phyloP scores from a whole-genome alignment of 1,140 invertebrate genomes.

The Heterodera carotae region DNA sequence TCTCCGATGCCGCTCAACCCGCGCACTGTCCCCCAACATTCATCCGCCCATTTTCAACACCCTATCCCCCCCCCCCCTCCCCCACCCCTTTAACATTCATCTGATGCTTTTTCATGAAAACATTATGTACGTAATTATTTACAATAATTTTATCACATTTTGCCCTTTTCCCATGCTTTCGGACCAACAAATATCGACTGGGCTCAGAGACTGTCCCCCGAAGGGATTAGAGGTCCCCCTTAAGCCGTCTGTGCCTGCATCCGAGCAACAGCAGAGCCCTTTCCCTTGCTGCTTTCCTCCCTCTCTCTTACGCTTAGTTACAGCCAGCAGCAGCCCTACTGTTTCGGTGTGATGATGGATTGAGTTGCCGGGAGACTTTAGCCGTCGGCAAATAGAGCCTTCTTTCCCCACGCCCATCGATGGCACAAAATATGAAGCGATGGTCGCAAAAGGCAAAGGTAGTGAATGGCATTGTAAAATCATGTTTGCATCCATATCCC shows the following conservation, averaged over 20 bases:
- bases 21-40: background rate
- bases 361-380: background rate
- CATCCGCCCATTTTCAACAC: no score
- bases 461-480: background rate
- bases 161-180: background rate
- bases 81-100: background rate
- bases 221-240: background rate
- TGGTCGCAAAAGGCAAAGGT: background rate
- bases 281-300: no score
- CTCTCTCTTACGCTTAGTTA: background rate
- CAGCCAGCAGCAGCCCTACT: no score
- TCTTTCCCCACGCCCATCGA: background rate
- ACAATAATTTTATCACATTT: background rate
- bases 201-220: background rate
- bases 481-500: background rate
- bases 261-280: background rate
- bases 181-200: background rate
- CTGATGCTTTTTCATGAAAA: background rate
- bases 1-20: background rate
- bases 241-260: background rate
- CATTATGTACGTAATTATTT: background rate
- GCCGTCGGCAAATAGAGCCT: background rate
- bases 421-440: background rate
- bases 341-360: background rate
- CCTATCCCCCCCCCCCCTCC: no score